phyloP scores from a whole-genome alignment of 53 echinoderm and acorn worm species.

The Temnopleurus reevesii region DNA sequence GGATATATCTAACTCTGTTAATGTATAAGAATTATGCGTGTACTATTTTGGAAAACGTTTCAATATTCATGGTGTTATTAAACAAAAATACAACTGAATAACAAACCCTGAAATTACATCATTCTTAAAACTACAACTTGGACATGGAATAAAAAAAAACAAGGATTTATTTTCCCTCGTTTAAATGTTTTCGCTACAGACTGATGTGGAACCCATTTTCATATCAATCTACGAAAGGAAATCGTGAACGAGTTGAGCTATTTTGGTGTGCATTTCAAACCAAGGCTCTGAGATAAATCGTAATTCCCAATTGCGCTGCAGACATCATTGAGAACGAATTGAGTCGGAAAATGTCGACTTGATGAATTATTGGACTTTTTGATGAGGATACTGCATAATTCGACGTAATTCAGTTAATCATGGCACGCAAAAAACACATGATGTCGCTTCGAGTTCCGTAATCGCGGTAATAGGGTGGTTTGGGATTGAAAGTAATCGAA shows the following conservation, averaged over 20 bases:
- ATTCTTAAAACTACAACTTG: no score
- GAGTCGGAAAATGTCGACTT: not conserved
- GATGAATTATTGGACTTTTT: not conserved
- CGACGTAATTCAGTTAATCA: constrained; percentile 9
- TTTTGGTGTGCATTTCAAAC: not conserved
- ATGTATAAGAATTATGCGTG: no score
- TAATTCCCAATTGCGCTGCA: not conserved
- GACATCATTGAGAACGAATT: constrained; percentile 17
- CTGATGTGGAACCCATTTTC: not conserved
- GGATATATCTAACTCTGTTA: no score
- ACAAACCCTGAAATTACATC: no score
- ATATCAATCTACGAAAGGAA: not conserved
- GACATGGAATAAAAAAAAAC: no score
- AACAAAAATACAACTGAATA: no score
- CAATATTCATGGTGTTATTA: no score
- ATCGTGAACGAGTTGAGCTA: not conserved
- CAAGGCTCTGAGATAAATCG: not conserved
- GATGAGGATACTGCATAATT: constrained; percentile 20
- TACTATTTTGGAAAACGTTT: no score
- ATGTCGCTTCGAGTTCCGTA: not conserved
- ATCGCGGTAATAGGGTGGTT: not conserved
- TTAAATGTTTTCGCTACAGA: not conserved
- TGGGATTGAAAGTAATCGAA: no score
- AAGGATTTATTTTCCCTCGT: no score
- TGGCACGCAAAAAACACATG: not conserved